Conservation (phyloP, 2,113 vertebrate genomes). For the Lycaon pictus region DNA sequence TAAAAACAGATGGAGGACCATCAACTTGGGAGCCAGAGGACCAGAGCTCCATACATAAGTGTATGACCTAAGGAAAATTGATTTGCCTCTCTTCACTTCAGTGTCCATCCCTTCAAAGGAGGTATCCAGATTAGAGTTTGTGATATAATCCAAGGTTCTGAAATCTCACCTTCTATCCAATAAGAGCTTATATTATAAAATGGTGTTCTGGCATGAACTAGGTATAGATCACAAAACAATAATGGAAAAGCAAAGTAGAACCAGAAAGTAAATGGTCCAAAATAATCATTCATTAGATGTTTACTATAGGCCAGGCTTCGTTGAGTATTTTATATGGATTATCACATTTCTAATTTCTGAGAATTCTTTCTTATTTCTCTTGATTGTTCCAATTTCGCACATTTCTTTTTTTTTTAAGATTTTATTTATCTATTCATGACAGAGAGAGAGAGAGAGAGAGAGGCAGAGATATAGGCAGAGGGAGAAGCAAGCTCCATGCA, state of each 20-base stretch:
- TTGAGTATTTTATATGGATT: not conserved
- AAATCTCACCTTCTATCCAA: not conserved
- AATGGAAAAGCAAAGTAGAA: constrained; percentile 7
- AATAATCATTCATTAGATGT: not conserved
- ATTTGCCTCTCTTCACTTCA: not conserved
- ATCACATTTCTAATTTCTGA: not conserved
- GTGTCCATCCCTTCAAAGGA: not conserved
- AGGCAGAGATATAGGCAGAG: too few species aligned
- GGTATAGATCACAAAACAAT: not conserved
- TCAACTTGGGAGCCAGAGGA: not conserved
- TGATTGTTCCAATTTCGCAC: not conserved
- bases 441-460: too few species aligned
- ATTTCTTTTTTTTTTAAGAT: too few species aligned
- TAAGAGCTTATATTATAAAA: not conserved
- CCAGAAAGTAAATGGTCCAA: not conserved
- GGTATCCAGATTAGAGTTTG: not conserved
- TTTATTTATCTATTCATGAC: too few species aligned
- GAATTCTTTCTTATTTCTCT: not conserved
- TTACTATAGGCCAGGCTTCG: not conserved
- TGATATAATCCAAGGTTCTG: not conserved
- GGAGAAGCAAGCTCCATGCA: too few species aligned
- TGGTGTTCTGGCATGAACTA: not conserved
- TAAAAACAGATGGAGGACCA: not conserved
- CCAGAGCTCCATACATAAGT: not conserved
- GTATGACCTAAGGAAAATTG: not conserved